Percentiles rank a stretch among this genome's conserved stretches.
These are phyloP conservation scores for Abscondita cerata DNA, from an alignment of 2,888 invertebrate species.

Conservation along the genomic window DNA sequence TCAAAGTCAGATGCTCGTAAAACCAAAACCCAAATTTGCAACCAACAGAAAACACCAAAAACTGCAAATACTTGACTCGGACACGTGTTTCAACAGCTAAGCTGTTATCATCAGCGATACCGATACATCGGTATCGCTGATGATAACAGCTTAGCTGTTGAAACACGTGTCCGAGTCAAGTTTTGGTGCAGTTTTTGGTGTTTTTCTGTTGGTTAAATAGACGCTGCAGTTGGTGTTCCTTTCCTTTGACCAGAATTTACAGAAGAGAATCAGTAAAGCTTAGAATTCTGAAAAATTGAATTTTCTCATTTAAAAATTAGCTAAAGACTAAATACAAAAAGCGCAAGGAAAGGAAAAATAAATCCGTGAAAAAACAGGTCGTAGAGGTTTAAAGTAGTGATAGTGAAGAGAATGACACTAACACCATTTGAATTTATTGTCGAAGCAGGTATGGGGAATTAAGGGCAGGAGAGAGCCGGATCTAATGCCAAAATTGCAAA, in stretches of 20 bases:
- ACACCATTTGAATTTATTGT: constrained; percentile 12
- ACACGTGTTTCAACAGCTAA: no score
- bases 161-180: no score
- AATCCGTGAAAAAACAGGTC: background rate
- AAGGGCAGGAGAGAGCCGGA: constrained; percentile 6
- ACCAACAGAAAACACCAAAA: no score
- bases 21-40: background rate
- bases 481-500: constrained; percentile 9
- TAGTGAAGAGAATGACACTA: constrained; percentile 8
- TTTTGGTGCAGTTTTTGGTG: no score
- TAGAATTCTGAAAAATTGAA: background rate
- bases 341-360: background rate
- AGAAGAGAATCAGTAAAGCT: constrained; percentile 1
- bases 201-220: no score
- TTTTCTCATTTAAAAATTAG: background rate
- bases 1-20: background rate
- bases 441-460: constrained; percentile 6
- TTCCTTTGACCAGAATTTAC: no score
- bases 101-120: no score
- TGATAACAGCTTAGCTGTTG: no score
- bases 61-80: no score
- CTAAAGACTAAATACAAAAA: background rate
- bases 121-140: no score
- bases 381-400: constrained; percentile 7
- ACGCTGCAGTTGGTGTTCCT: no score